These are phyloP conservation scores for Podotricha telesiphe DNA, from an alignment of 2,888 invertebrate species.

Conservation along the genomic window DNA sequence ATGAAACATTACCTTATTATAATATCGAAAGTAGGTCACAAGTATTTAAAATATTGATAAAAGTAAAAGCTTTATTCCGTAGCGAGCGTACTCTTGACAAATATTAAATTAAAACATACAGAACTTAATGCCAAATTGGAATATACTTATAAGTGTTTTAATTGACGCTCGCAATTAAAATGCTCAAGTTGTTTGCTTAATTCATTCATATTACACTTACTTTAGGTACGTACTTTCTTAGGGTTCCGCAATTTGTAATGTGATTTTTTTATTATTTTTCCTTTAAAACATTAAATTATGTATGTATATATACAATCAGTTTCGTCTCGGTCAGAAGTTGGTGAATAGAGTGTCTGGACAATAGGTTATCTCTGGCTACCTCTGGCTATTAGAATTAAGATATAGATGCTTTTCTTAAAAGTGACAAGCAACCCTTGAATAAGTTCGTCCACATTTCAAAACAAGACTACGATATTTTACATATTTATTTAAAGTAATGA, in stretches of 20 bases:
- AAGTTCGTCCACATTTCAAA: too few species aligned
- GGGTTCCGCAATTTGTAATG: background rate
- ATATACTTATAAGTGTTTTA: constrained; percentile 10
- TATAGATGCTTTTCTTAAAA: too few species aligned
- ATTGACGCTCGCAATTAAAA: constrained; percentile 11
- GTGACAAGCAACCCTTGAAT: too few species aligned
- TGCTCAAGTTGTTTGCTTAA: background rate
- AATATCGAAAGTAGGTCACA: constrained; percentile 10
- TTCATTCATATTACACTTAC: background rate
- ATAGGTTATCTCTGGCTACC: too few species aligned
- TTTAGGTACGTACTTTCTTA: background rate
- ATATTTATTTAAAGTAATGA: too few species aligned
- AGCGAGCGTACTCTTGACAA: constrained; percentile 24
- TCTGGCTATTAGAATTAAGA: too few species aligned
- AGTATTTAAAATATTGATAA: constrained; percentile 20
- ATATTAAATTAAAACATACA: constrained; percentile 21
- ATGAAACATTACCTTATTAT: constrained; percentile 9
- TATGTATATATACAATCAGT: too few species aligned
- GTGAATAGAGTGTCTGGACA: too few species aligned
- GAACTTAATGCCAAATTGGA: constrained; percentile 26
- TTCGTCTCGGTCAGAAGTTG: too few species aligned
- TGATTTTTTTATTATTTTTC: too few species aligned
- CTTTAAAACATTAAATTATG: too few species aligned
- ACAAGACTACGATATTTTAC: too few species aligned
- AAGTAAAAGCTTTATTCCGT: background rate